Evolutionary conservation across 2,797 vertebrate genomes (phyloP).

Genomic region (Lacerta viridis): DNA sequence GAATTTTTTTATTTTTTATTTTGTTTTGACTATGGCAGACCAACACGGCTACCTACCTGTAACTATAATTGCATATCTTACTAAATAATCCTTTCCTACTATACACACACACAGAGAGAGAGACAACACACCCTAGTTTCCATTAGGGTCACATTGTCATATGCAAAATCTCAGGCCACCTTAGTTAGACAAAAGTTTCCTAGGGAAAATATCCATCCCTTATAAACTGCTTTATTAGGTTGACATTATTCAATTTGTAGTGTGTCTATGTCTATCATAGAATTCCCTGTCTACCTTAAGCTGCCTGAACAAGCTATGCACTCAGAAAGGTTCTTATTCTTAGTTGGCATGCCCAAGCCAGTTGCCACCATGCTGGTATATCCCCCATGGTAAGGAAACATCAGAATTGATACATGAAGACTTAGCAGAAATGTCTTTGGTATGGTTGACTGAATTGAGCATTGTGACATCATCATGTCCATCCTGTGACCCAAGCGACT

Average conservation of each 20-base stretch:
- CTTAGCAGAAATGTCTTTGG: not conserved
- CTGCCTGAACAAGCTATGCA: not conserved
- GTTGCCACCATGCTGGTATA: not conserved
- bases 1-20: too few species aligned
- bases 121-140: not conserved
- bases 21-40: too few species aligned
- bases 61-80: not conserved
- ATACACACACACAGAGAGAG: not conserved
- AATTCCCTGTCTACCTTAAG: not conserved
- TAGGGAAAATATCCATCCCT: not conserved
- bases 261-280: not conserved
- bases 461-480: not conserved
- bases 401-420: not conserved
- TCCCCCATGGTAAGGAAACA: not conserved
- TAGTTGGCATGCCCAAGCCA: not conserved
- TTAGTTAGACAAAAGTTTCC: too few species aligned
- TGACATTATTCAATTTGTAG: not conserved
- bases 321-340: not conserved
- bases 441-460: not conserved
- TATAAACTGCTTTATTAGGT: not conserved
- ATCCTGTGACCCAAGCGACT: not conserved
- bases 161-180: not conserved
- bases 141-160: not conserved
- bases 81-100: not conserved
- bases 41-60: too few species aligned